Evolutionary conservation across 2,113 vertebrate genomes (phyloP).

Genomic region (Notechis scutatus): DNA sequence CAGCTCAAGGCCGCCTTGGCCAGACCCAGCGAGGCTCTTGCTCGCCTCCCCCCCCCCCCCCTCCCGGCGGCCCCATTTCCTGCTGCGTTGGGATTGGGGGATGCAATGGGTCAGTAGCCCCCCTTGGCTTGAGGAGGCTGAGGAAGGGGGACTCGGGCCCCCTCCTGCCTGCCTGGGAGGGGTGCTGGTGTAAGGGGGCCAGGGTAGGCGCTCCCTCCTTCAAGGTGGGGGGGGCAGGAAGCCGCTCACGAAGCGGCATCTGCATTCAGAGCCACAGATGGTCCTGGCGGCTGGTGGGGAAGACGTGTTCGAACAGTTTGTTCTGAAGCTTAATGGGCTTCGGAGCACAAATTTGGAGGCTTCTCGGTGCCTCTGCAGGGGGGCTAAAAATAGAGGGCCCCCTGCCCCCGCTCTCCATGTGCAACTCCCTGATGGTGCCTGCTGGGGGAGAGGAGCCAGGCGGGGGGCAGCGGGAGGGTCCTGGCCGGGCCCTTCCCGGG

Average conservation of each 20-base stretch:
- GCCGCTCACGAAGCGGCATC: neutral
- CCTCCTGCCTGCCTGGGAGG: neutral
- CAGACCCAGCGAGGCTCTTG: neutral
- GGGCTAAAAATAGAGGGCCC: neutral
- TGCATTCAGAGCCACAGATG: neutral
- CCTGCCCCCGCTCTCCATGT: neutral
- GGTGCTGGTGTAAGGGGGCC: neutral
- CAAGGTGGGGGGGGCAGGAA: neutral
- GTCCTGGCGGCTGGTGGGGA: neutral
- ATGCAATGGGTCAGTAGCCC: neutral
- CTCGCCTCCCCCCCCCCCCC: neutral
- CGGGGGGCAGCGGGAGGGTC: neutral
- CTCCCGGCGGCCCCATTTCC: neutral
- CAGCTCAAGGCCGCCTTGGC: too few relatives aligned
- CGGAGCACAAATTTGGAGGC: neutral
- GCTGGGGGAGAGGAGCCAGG: neutral
- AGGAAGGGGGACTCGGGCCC: neutral
- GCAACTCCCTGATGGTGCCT: too few relatives aligned
- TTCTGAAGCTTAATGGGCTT: neutral
- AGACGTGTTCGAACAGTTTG: slow-evolving; percentile 5
- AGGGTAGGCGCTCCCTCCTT: neutral
- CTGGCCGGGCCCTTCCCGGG: fast-evolving
- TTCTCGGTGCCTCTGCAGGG: neutral
- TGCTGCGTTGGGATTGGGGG: neutral
- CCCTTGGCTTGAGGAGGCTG: neutral